Evolutionary conservation across 2,888 invertebrate genomes (phyloP).

Genomic region (Mesorhabditis belari): DNA sequence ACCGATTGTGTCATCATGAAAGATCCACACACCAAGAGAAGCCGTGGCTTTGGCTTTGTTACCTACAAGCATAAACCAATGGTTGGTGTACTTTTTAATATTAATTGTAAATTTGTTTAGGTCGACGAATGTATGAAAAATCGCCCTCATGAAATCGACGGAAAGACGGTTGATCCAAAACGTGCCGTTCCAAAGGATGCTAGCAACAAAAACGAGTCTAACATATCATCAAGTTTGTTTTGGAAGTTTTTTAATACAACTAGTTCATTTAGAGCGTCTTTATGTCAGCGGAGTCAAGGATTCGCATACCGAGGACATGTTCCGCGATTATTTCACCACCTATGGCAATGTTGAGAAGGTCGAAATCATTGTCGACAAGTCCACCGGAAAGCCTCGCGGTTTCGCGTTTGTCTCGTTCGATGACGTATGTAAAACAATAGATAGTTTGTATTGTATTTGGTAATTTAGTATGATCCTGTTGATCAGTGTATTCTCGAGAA

Average conservation of each 20-base stretch:
- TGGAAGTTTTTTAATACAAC: too few relatives aligned
- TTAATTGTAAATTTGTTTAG: slow-evolving; percentile 52
- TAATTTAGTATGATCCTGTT: slow-evolving; percentile 53
- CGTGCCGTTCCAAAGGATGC: slow-evolving; percentile 79
- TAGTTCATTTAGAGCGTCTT: too few relatives aligned
- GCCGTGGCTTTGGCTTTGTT: slow-evolving; percentile 94
- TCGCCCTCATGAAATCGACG: slow-evolving; percentile 83
- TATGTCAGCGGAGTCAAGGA: slow-evolving; percentile 52
- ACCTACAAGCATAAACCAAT: slow-evolving; percentile 68
- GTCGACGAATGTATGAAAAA: slow-evolving; percentile 83
- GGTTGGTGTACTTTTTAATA: slow-evolving; percentile 6
- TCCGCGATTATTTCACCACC: slow-evolving; percentile 47
- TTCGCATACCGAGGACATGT: slow-evolving; percentile 45
- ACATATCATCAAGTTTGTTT: slow-evolving; percentile 50
- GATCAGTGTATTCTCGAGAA: slow-evolving; percentile 45
- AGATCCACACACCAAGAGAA: slow-evolving; percentile 85
- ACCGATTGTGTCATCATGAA: slow-evolving; percentile 93
- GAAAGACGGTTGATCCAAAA: slow-evolving; percentile 89
- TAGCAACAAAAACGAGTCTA: slow-evolving; percentile 27
- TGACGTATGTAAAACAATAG: too few relatives aligned
- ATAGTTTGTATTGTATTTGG: too few relatives aligned
- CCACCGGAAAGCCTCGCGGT: slow-evolving; percentile 50
- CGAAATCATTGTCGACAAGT: slow-evolving; percentile 52
- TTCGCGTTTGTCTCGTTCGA: slow-evolving; percentile 53
- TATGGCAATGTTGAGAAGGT: slow-evolving; percentile 46